phyloP scores from a whole-genome alignment of 1,140 invertebrate genomes.

The Phocides pigmalion region DNA sequence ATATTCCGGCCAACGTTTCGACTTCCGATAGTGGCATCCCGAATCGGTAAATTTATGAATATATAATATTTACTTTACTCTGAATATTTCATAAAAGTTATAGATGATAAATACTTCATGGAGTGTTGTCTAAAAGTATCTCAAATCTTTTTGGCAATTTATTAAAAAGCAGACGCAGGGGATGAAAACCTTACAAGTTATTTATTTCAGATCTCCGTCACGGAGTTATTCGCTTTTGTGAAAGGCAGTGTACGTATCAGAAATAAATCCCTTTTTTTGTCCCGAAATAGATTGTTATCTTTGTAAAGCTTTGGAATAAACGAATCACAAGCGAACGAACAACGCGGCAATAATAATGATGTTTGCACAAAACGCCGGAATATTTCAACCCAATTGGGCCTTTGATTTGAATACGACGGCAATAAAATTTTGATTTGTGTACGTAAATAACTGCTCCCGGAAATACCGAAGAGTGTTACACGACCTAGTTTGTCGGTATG shows the following conservation, averaged over 20 bases:
- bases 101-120: no score
- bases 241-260: background rate
- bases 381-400: constrained; percentile 12
- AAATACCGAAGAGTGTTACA: constrained; percentile 6
- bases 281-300: constrained; percentile 1
- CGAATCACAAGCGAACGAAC: background rate
- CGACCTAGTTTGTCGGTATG: background rate
- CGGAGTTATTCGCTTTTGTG: background rate
- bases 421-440: constrained; percentile 29
- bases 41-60: no score
- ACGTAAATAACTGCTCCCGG: constrained; percentile 22
- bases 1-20: no score
- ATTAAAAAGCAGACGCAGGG: no score
- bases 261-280: background rate
- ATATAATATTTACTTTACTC: no score
- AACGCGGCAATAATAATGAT: constrained; percentile 6
- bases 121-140: no score
- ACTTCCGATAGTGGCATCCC: no score
- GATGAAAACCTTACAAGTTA: no score
- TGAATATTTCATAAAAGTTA: no score
- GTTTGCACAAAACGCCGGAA: constrained; percentile 15
- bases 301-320: background rate
- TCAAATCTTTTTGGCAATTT: no score
- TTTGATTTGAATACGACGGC: constrained; percentile 18
- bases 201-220: background rate